A percentile compares a stretch with the other conserved stretches of the same genome.
phyloP scores from a whole-genome alignment of 2,888 invertebrate species.

The Bembecia ichneumoniformis region DNA sequence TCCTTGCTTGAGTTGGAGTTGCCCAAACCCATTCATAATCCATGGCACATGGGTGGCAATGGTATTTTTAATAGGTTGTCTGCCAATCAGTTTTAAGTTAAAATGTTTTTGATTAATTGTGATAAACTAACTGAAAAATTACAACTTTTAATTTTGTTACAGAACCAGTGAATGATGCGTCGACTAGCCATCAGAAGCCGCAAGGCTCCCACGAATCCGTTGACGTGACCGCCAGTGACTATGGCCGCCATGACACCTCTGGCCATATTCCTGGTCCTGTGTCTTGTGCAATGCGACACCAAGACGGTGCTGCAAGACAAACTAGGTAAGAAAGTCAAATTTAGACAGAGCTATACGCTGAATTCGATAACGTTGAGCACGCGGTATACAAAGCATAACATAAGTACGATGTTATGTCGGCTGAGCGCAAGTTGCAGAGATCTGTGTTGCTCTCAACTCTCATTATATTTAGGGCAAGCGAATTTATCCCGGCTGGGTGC shows the following conservation, averaged over 20 bases:
- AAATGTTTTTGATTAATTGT: no score
- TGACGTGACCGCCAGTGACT: constrained; percentile 23
- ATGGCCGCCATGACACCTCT: constrained; percentile 46
- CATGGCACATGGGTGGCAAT: no score
- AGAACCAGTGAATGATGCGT: constrained; percentile 23
- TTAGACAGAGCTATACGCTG: background rate
- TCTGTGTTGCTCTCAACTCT: constrained; percentile 1
- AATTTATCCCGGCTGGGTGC: constrained; percentile 5
- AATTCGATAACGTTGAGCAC: background rate
- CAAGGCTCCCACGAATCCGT: constrained; percentile 13
- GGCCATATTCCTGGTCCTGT: constrained; percentile 49
- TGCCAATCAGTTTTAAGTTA: no score
- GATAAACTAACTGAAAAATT: no score
- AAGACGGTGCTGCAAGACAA: constrained; percentile 61
- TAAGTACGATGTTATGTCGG: background rate
- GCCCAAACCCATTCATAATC: no score
- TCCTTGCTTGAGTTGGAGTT: no score
- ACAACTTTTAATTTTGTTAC: constrained; percentile 6
- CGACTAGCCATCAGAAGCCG: constrained; percentile 11
- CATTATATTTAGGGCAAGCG: constrained; percentile 7
- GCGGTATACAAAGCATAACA: no score
- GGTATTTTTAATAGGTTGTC: background rate
- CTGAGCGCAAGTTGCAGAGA: background rate
- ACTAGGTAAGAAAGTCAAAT: constrained; percentile 39
- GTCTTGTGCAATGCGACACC: constrained; percentile 61